phyloP scores from a whole-genome alignment of 2,113 vertebrate species.

The Propithecus coquereli region DNA sequence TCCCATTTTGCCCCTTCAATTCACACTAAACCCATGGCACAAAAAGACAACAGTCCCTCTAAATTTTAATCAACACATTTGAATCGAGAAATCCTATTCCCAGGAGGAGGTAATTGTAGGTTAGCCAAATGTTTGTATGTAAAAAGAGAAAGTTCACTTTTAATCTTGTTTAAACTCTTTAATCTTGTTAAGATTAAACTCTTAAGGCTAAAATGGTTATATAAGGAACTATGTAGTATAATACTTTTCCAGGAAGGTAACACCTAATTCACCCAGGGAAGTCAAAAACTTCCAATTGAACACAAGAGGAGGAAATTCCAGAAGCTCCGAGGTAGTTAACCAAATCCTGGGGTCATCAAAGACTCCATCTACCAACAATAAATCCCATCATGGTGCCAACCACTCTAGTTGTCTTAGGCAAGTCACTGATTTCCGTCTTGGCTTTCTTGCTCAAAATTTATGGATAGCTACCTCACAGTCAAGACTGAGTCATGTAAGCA shows the following conservation, averaged over 20 bases:
- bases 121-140: neutral
- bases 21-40: neutral
- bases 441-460: neutral
- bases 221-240: fast-evolving
- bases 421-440: neutral
- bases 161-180: neutral
- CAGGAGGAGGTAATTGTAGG: neutral
- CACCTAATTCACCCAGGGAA: neutral
- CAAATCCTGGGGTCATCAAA: neutral
- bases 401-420: neutral
- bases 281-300: neutral
- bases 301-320: neutral
- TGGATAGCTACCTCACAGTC: neutral
- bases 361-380: neutral
- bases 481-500: neutral
- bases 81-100: neutral
- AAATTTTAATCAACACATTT: neutral
- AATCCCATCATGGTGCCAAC: neutral
- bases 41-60: neutral
- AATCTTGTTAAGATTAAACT: too few relatives aligned
- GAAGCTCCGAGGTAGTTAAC: neutral
- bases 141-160: neutral
- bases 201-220: neutral
- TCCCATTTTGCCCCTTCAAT: neutral
- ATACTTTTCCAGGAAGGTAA: neutral